These are phyloP conservation scores for Pycnonotus jocosus DNA, from an alignment of 2,113 vertebrate species.

Conservation along the genomic window DNA sequence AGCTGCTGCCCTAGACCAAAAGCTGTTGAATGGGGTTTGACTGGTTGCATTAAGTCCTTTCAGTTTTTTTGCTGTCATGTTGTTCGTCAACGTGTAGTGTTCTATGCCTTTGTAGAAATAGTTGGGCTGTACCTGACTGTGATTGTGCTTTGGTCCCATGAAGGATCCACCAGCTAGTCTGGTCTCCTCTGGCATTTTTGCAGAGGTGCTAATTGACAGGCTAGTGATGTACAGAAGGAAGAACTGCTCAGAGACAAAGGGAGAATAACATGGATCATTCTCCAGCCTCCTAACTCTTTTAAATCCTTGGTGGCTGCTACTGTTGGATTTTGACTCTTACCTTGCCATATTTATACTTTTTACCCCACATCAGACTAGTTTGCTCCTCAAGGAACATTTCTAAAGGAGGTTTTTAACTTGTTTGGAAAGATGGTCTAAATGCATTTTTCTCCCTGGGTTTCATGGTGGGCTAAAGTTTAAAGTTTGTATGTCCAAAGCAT, in stretches of 20 bases:
- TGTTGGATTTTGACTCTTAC: background rate
- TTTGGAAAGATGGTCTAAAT: background rate
- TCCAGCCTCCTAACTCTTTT: background rate
- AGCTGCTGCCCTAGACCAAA: background rate
- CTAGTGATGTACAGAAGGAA: background rate
- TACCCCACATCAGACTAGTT: background rate
- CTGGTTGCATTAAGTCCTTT: conserved; percentile 13
- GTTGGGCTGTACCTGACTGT: background rate
- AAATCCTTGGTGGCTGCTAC: background rate
- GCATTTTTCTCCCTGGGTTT: background rate
- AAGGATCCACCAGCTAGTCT: background rate
- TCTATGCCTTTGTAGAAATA: background rate
- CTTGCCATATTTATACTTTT: background rate
- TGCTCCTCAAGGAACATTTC: background rate
- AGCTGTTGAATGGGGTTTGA: conserved; percentile 22
- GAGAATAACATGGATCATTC: background rate
- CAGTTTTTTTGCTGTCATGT: background rate
- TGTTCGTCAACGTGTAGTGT: background rate
- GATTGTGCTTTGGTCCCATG: background rate
- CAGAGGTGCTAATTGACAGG: background rate
- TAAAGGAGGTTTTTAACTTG: background rate
- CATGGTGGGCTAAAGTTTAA: background rate
- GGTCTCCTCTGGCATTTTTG: background rate
- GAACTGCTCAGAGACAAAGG: background rate
- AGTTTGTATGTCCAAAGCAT: conserved; percentile 25